Evolutionary conservation across 2,113 vertebrate genomes (phyloP), one percentile per base, ranked within the genome.

Genomic region (Apteryx owenii): DNA sequence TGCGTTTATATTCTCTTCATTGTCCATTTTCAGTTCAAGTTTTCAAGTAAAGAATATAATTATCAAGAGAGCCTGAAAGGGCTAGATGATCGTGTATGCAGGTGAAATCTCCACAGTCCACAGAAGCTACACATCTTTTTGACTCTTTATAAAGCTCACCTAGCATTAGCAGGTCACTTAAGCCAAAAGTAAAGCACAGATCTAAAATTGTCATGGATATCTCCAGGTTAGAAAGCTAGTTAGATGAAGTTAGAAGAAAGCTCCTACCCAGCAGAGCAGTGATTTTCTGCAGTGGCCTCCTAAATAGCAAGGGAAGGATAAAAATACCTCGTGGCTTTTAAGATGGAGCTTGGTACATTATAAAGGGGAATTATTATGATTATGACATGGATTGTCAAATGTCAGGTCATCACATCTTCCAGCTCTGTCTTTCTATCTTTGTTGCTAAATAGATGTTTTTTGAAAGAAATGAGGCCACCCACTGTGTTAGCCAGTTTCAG

Each of bases 1-100:
- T 70, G 18, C 26, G 40, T 94, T 92, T 90, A 40, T 90, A 93
- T 95, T 95, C 62, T 79, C 40, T 91, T 81, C 18, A 9, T 66
- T 87, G 69, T 88, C 80, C 79, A 5, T 82, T 93, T 91, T 62
- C 73, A 64, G 56, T 81, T 72, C 60, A 93, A 51, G 44, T 61
- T 92, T 85, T 38, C 50, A 79, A 64, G 28, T 71, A 44, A 65
- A 54, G 58, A 94, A 91, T 85, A 15, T n/a, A 72, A 70, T 79
- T 89, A 58, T 36, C 38, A 65, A 77, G 29, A 42, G 51, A 82
- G n/a, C 64, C 25, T 85, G 56, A 75, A 71, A 88, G 51, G 40
- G 5, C 48, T 72, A 26, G 69, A 31, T 85, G 69, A 31, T 85
- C 80, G 10, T 82, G 23, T 68, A 68, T 70, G 46, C 56, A 58